Percentiles rank a stretch among this genome's conserved stretches.
phyloP scores from a whole-genome alignment of 1,140 invertebrate genomes.

The Drosophila novamexicana region DNA sequence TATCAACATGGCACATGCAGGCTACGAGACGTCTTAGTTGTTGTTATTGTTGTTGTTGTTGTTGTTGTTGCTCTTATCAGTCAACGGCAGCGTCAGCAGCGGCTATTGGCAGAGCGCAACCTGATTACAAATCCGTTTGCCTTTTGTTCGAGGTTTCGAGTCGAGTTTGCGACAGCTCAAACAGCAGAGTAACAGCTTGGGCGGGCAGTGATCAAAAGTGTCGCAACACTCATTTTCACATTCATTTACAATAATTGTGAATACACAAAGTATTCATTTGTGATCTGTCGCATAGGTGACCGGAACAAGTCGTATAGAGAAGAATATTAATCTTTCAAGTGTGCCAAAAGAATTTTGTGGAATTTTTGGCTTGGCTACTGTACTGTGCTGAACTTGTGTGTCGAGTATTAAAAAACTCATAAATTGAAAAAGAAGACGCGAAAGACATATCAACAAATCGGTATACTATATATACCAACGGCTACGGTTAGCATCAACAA shows the following conservation, averaged over 20 bases:
- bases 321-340: constrained; percentile 15
- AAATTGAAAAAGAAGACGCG: constrained; percentile 38
- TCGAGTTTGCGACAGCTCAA: constrained; percentile 58
- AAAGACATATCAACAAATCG: constrained; percentile 33
- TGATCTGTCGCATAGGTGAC: constrained; percentile 3
- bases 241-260: constrained; percentile 5
- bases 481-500: constrained; percentile 11
- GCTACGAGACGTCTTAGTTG: constrained; percentile 22
- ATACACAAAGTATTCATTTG: background rate
- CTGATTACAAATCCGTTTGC: constrained; percentile 61
- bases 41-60: background rate
- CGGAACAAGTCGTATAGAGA: constrained; percentile 6
- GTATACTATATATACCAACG: constrained; percentile 44
- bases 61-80: constrained; percentile 25
- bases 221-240: constrained; percentile 22
- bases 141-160: constrained; percentile 80
- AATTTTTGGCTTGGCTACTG: constrained; percentile 35
- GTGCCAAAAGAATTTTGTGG: constrained; percentile 26
- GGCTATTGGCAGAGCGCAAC: constrained; percentile 38
- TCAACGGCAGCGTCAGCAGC: constrained; percentile 37
- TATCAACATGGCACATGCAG: constrained; percentile 47
- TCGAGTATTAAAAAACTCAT: constrained; percentile 59
- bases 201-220: constrained; percentile 69
- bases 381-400: constrained; percentile 50
- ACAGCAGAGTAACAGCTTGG: constrained; percentile 47